These are phyloP conservation scores for Fregata magnificens DNA, from an alignment of 2,113 vertebrate species.

Conservation along the genomic window DNA sequence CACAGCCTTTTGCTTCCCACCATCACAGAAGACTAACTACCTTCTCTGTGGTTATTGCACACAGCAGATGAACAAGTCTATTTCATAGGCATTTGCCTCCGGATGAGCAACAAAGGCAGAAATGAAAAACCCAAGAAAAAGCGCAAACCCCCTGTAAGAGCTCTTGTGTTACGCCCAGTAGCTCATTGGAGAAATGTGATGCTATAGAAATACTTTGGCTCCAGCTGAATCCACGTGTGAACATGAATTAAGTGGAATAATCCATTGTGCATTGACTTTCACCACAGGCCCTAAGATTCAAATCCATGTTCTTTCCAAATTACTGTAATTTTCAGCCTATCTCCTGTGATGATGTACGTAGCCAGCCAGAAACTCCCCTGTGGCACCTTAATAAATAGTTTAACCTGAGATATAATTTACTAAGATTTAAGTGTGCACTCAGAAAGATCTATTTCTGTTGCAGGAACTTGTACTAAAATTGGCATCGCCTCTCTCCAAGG, in stretches of 20 bases:
- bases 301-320: conserved; percentile 44
- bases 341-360: conserved; percentile 33
- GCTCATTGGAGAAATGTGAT: not conserved
- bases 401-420: conserved; percentile 56
- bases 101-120: not conserved
- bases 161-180: not conserved
- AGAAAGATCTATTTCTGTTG: not conserved
- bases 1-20: not conserved
- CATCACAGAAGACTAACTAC: not conserved
- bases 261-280: not conserved
- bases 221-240: not conserved
- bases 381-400: conserved; percentile 57
- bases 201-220: not conserved
- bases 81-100: not conserved
- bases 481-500: not conserved
- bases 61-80: not conserved
- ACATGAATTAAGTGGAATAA: not conserved
- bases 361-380: conserved; percentile 6
- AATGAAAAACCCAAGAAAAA: not conserved
- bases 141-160: not conserved
- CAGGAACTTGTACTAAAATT: not conserved
- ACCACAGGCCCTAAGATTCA: not conserved
- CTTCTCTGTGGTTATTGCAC: not conserved
- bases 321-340: conserved; percentile 61
- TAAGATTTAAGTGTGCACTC: not conserved